phyloP scores from a whole-genome alignment of 2,797 vertebrate species.

The Pipistrellus pipistrellus region DNA sequence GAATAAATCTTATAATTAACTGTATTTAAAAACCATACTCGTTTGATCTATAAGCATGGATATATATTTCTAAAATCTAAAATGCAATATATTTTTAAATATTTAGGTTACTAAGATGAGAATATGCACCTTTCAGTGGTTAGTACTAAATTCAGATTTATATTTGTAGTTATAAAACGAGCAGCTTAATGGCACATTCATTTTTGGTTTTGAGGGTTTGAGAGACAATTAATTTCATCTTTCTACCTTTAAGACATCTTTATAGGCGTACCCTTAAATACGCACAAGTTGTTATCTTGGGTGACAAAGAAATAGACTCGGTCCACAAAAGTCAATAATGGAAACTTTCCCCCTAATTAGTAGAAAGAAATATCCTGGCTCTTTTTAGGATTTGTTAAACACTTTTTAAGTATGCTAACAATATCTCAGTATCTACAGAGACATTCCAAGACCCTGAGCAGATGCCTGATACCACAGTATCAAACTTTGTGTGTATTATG shows the following conservation, averaged over 20 bases:
- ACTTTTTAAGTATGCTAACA: not conserved
- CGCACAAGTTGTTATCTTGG: not conserved
- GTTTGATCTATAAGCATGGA: not conserved
- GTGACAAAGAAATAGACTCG: not conserved
- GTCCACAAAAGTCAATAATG: not conserved
- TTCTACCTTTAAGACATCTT: not conserved
- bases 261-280: not conserved
- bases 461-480: not conserved
- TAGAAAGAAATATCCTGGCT: not conserved
- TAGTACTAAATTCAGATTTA: not conserved
- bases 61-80: not conserved
- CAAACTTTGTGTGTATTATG: not conserved
- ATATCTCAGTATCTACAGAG: not conserved
- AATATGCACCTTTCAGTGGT: not conserved
- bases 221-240: conserved; percentile 28
- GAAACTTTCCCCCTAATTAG: not conserved
- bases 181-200: not conserved
- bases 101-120: conserved; percentile 36
- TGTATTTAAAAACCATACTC: conserved; percentile 34
- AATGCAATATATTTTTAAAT: conserved; percentile 14
- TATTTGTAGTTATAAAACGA: conserved; percentile 12
- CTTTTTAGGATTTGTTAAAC: not conserved
- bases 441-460: not conserved
- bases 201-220: not conserved
- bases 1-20: conserved; percentile 58